phyloP scores from a whole-genome alignment of 2,797 vertebrate genomes.

The Aldrovandia affinis region DNA sequence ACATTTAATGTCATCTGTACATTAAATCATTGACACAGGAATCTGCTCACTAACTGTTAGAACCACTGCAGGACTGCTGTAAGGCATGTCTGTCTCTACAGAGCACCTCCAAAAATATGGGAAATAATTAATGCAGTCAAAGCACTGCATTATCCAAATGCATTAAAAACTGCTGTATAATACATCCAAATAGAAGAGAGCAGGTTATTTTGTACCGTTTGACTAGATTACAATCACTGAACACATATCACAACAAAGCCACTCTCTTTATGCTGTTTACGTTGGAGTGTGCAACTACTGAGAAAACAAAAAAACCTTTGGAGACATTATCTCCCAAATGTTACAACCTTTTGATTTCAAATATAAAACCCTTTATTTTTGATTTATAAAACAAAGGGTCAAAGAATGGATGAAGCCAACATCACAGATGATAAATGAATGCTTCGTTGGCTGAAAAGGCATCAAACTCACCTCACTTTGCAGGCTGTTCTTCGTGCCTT shows the following conservation, averaged over 20 bases:
- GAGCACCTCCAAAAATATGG: neutral
- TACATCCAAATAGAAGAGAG: neutral
- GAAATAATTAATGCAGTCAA: neutral
- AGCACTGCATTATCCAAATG: neutral
- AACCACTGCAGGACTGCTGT: neutral
- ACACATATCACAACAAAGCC: neutral
- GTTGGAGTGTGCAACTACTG: neutral
- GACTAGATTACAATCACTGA: neutral
- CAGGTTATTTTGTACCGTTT: neutral
- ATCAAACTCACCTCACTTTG: neutral
- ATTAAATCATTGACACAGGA: no score
- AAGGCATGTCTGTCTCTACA: neutral
- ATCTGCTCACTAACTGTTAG: neutral
- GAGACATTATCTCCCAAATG: neutral
- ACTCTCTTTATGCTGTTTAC: neutral
- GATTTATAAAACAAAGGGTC: neutral
- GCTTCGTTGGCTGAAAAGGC: no score
- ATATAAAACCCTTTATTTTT: no score
- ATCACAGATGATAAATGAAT: neutral
- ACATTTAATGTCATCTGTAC: no score
- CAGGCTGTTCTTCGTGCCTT: neutral
- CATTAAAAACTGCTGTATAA: no score
- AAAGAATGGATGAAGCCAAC: neutral
- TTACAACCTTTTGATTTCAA: neutral
- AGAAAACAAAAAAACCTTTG: neutral